Conservation (phyloP, 2,797 vertebrate species). For the Scolopax bukidnonensis region DNA sequence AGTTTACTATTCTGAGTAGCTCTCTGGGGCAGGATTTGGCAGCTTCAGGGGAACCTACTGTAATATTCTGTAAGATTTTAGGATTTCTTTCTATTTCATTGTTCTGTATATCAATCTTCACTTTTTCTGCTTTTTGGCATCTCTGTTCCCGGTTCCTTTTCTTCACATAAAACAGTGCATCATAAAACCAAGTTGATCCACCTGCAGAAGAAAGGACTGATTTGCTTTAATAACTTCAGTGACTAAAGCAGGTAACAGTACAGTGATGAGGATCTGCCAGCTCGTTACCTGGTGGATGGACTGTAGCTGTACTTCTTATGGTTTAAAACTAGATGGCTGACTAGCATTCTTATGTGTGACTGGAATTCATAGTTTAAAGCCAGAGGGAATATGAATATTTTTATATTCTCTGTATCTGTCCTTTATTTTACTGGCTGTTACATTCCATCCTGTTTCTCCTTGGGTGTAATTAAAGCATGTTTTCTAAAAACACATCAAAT, state of each 20-base stretch:
- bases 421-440: neutral
- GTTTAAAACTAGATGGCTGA: neutral
- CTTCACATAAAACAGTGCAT: conserved; percentile 17
- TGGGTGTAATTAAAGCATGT: neutral
- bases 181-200: conserved; percentile 30
- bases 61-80: neutral
- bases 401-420: neutral
- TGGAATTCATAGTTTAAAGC: conserved; percentile 6
- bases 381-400: neutral
- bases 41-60: neutral
- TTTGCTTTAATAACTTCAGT: conserved; percentile 48
- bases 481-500: neutral
- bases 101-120: neutral
- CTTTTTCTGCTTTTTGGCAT: conserved; percentile 49
- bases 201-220: conserved; percentile 6
- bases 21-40: neutral
- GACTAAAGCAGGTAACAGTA: conserved; percentile 43
- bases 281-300: neutral
- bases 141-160: conserved; percentile 35
- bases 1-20: neutral
- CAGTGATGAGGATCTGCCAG: conserved; percentile 2
- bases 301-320: neutral
- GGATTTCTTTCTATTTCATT: conserved; percentile 7
- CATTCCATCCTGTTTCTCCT: neutral
- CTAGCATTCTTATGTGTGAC: neutral